These are phyloP conservation scores for Ophiodon elongatus DNA, from an alignment of 2,113 vertebrate species.

Conservation along the genomic window DNA sequence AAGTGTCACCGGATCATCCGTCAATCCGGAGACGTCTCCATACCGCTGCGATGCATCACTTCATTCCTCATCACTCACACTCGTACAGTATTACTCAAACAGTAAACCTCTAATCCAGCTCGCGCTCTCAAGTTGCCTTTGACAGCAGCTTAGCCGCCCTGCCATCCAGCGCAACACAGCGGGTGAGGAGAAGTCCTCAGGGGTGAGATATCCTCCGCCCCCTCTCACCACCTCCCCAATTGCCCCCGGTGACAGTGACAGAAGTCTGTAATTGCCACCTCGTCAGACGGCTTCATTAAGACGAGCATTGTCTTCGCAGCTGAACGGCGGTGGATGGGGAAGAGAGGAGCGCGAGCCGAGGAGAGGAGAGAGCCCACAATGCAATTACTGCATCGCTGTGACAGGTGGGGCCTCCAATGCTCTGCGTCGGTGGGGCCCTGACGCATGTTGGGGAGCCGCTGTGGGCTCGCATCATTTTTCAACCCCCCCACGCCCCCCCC, in stretches of 20 bases:
- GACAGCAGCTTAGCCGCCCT: constrained; percentile 78
- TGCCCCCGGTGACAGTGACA: constrained; percentile 83
- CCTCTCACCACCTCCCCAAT: constrained; percentile 53
- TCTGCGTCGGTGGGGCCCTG: constrained; percentile 81
- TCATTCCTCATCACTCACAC: constrained; percentile 50
- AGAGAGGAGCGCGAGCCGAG: constrained; percentile 52
- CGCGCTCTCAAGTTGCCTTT: constrained; percentile 69
- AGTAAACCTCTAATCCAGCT: constrained; percentile 73
- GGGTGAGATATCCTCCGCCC: constrained; percentile 66
- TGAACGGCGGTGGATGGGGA: constrained; percentile 85
- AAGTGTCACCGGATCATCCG: constrained; percentile 64
- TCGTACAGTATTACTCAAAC: constrained; percentile 48
- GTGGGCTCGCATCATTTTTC: constrained; percentile 95
- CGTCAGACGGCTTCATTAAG: constrained; percentile 92
- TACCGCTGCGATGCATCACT: constrained; percentile 56
- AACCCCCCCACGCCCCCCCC: constrained; percentile 87
- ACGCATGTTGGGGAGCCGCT: constrained; percentile 87
- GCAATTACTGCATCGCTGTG: constrained; percentile 87
- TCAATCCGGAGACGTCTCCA: constrained; percentile 68
- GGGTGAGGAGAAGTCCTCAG: constrained; percentile 72
- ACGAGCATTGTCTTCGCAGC: constrained; percentile 86
- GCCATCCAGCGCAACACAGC: constrained; percentile 71
- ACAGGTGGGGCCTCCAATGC: constrained; percentile 85
- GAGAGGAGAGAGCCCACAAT: constrained; percentile 83
- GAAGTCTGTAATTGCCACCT: constrained; percentile 88